phyloP scores from a whole-genome alignment of 2,113 vertebrate species.

The Cromileptes altivelis region DNA sequence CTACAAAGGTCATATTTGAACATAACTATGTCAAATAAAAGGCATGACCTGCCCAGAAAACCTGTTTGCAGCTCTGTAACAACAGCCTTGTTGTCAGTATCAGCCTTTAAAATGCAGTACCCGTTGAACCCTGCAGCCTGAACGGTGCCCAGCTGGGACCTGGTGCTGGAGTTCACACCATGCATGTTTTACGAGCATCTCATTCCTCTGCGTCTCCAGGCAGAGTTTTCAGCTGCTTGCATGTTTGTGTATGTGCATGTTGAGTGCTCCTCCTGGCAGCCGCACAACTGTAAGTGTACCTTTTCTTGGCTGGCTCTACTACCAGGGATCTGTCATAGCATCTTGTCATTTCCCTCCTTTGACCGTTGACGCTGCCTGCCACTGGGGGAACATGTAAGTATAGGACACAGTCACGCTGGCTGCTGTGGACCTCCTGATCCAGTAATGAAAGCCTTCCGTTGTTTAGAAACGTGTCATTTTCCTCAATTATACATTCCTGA shows the following conservation, averaged over 20 bases:
- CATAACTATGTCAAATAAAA: background rate
- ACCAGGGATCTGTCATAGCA: slow-evolving; percentile 43
- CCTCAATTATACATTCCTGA: slow-evolving; percentile 74
- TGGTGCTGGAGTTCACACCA: slow-evolving; percentile 61
- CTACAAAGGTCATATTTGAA: background rate
- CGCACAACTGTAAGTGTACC: slow-evolving; percentile 43
- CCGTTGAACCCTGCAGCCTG: slow-evolving; percentile 41
- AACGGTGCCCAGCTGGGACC: slow-evolving; percentile 50
- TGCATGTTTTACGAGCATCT: slow-evolving; percentile 79
- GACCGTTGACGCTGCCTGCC: slow-evolving; percentile 36
- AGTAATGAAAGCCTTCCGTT: slow-evolving; percentile 80
- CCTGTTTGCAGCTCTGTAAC: slow-evolving; percentile 20
- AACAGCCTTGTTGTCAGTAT: background rate
- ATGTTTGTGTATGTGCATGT: slow-evolving; percentile 10
- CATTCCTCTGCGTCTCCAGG: slow-evolving; percentile 74
- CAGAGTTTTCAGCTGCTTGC: slow-evolving; percentile 59
- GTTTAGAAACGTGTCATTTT: slow-evolving; percentile 71
- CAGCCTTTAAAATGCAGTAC: slow-evolving; percentile 34
- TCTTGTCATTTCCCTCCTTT: slow-evolving; percentile 59
- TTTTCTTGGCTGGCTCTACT: slow-evolving; percentile 46
- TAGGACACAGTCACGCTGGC: slow-evolving; percentile 57
- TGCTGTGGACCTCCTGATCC: slow-evolving; percentile 69
- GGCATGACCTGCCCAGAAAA: no score
- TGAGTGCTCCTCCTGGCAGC: slow-evolving; percentile 7
- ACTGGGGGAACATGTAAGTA: slow-evolving; percentile 55